These are phyloP conservation scores for Oxystoma pomonae DNA, from an alignment of 2,888 invertebrate species.

Conservation along the genomic window DNA sequence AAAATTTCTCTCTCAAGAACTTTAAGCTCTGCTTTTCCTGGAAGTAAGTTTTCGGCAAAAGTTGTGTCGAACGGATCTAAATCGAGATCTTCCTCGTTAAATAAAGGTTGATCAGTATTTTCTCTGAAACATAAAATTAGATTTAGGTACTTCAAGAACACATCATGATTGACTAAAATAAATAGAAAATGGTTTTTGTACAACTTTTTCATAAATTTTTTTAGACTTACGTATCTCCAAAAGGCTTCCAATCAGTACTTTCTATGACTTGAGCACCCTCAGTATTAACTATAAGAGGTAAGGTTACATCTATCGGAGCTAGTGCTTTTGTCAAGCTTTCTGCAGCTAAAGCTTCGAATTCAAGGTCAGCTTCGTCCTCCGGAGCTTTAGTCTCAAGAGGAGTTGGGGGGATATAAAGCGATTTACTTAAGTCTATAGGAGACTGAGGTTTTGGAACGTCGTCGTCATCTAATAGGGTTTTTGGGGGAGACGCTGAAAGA, in stretches of 20 bases:
- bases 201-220: too few relatives aligned
- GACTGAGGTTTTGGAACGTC: slow-evolving; percentile 60
- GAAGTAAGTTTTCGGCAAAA: slow-evolving; percentile 73
- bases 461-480: slow-evolving; percentile 71
- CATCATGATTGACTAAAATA: too few relatives aligned
- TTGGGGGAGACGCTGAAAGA: slow-evolving; percentile 14
- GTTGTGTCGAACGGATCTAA: slow-evolving; percentile 83
- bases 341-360: slow-evolving; percentile 74
- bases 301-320: slow-evolving; percentile 14
- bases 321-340: slow-evolving; percentile 65
- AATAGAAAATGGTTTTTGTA: too few relatives aligned
- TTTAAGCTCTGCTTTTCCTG: slow-evolving; percentile 58
- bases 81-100: slow-evolving; percentile 49
- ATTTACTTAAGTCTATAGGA: slow-evolving; percentile 68
- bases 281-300: slow-evolving; percentile 36
- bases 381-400: slow-evolving; percentile 45
- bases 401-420: slow-evolving; percentile 43
- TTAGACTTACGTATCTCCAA: slow-evolving; percentile 47
- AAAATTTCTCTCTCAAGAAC: slow-evolving; percentile 57
- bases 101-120: neutral
- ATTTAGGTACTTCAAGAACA: neutral
- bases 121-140: neutral
- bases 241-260: slow-evolving; percentile 59
- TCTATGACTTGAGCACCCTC: slow-evolving; percentile 44
- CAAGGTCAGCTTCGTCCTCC: slow-evolving; percentile 68